Base-by-base conservation (phyloP, 2,888 invertebrate genomes). In the Sussaba pulchella region DNA sequence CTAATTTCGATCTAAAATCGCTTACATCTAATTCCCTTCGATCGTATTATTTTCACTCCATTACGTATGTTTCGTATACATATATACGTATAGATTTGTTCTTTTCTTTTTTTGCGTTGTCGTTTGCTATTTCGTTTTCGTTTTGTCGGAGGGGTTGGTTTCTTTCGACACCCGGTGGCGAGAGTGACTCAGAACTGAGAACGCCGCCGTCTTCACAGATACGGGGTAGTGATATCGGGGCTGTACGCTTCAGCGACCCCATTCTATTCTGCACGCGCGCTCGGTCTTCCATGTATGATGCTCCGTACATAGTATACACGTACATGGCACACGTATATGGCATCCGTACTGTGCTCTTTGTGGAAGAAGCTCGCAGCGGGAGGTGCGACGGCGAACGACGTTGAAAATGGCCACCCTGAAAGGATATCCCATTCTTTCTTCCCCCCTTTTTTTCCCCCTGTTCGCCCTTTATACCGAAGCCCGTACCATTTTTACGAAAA, bases 211-310 rank as follows among this genome's bases (percentile, higher is more conserved):
- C 61, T 71, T 75, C 75, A 50, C 71, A 39, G 89, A 88, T 87
- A 87, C 84, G 86, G 78, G 85, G 83, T 84, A 85, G 85, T 88
- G 86, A 88, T 88, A 88, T 88, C 88, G 75, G 87, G 84, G 85
- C 82, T 87, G 83, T 83, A 87, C 89, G 89, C 88, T 87, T 83
- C 85, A 88, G 70, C 85, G 87, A 85, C 83, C 79, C 85, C 84
- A 88, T 89, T 89, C 89, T 89, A 82, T 71, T 80, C 66, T 70
- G 72, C 36, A 67, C 77, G 74, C 63, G 36, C 59, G 59, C 31
- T 71, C 74, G 59, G 78, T 52, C 66, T 69, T 70, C 19, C 64
- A 61, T 67, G 54, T 52, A 69, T 21, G 43, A 14, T 36, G 0
- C 14, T 21, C 10, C 36, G n/a, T 39, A 1, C 17, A 17, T 21